Conservation (phyloP, 2,888 invertebrate species). For the Leucoptera coffeella region DNA sequence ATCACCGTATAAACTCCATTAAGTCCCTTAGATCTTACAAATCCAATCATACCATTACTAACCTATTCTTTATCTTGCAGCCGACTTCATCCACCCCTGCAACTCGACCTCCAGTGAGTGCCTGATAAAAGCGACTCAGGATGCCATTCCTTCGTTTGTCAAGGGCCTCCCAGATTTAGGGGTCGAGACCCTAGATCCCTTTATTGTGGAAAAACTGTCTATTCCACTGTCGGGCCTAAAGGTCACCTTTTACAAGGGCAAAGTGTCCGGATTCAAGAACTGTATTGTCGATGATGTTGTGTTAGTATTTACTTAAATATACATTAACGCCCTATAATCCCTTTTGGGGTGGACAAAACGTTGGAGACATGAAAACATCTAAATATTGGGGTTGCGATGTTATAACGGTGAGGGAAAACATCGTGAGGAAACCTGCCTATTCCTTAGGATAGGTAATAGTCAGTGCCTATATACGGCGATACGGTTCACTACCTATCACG, state of each 20-base stretch:
- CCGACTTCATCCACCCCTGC: slow-evolving; percentile 35
- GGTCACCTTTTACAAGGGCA: slow-evolving; percentile 33
- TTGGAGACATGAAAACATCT: too few relatives aligned
- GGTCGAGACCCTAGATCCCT: slow-evolving; percentile 25
- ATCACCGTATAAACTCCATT: too few relatives aligned
- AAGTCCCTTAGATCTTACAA: too few relatives aligned
- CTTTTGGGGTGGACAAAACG: too few relatives aligned
- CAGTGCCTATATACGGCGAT: too few relatives aligned
- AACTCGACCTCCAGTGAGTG: slow-evolving; percentile 23
- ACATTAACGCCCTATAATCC: neutral
- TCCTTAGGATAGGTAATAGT: too few relatives aligned
- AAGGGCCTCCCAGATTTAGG: slow-evolving; percentile 26
- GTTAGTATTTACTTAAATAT: too few relatives aligned
- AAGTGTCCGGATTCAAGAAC: slow-evolving; percentile 29
- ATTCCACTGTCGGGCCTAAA: slow-evolving; percentile 28
- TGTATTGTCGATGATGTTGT: slow-evolving; percentile 30
- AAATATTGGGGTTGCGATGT: too few relatives aligned
- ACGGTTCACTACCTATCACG: too few relatives aligned
- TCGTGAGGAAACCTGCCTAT: too few relatives aligned
- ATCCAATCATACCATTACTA: too few relatives aligned
- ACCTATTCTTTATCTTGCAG: slow-evolving; percentile 15
- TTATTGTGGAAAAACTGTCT: slow-evolving; percentile 26
- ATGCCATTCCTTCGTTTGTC: slow-evolving; percentile 31
- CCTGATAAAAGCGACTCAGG: slow-evolving; percentile 23
- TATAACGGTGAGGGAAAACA: too few relatives aligned